These are phyloP conservation scores for Liasis olivaceus DNA, from an alignment of 2,797 vertebrate genomes.

Conservation along the genomic window DNA sequence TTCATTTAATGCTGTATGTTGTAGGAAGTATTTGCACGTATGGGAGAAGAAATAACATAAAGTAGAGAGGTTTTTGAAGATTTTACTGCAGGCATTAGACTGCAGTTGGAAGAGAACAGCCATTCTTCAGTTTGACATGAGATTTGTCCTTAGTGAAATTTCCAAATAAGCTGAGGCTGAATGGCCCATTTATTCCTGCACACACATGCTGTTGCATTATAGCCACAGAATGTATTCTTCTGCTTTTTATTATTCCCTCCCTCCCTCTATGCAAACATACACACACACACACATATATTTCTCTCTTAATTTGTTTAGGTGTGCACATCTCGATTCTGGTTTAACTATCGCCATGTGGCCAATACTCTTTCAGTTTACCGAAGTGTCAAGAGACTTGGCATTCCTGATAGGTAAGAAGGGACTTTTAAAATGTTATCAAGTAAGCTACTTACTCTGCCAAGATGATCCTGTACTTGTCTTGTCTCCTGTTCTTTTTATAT, in stretches of 20 bases:
- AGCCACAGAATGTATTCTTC: background rate
- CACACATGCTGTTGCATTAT: background rate
- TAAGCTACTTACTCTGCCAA: background rate
- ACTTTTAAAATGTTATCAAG: background rate
- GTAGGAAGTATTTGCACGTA: background rate
- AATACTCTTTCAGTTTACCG: constrained; percentile 96
- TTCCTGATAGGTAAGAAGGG: constrained; percentile 91
- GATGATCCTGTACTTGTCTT: background rate
- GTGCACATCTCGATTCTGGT: constrained; percentile 98
- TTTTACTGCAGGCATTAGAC: background rate
- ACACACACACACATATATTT: background rate
- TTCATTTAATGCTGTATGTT: background rate
- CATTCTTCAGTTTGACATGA: background rate
- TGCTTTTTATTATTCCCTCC: background rate
- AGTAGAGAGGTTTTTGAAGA: background rate
- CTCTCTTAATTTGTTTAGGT: constrained; percentile 77
- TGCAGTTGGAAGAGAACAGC: background rate
- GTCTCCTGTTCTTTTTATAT: background rate
- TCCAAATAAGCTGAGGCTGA: background rate
- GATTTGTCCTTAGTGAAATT: background rate
- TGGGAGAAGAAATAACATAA: background rate
- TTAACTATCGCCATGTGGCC: constrained; percentile 97
- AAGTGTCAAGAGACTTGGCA: constrained; percentile 96
- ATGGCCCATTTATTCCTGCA: background rate
- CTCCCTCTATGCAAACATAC: too few species aligned